phyloP scores from a whole-genome alignment of 2,797 vertebrate species.

The Clarias fuscus region DNA sequence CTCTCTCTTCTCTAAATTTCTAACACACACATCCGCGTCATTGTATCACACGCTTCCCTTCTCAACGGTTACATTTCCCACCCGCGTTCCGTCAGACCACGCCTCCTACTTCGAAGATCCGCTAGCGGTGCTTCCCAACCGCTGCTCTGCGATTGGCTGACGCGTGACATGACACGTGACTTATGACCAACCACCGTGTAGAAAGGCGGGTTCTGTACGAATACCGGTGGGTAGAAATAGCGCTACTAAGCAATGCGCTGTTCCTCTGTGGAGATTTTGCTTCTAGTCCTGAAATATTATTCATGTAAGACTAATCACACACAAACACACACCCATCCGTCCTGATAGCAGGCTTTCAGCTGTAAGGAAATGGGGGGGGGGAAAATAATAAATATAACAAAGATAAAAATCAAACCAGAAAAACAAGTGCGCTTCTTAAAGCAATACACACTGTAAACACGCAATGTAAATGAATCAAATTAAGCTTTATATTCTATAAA shows the following conservation, averaged over 20 bases:
- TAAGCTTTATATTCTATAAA: background rate
- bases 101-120: background rate
- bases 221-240: background rate
- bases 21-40: conserved; percentile 40
- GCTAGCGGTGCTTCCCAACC: too few species aligned
- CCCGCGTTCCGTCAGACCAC: background rate
- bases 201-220: background rate
- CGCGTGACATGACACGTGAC: background rate
- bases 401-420: background rate
- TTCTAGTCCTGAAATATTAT: background rate
- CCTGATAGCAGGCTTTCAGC: background rate
- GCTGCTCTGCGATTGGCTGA: background rate
- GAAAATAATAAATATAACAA: too few species aligned
- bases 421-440: background rate
- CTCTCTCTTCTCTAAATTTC: background rate
- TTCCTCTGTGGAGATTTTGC: background rate
- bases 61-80: background rate
- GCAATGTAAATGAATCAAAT: background rate
- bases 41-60: background rate
- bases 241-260: background rate
- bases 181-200: background rate
- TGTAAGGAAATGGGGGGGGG: background rate
- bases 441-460: background rate
- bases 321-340: background rate
- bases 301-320: background rate